These are phyloP conservation scores for Erinaceus europaeus DNA, from an alignment of 2,113 vertebrate genomes.

Conservation along the genomic window DNA sequence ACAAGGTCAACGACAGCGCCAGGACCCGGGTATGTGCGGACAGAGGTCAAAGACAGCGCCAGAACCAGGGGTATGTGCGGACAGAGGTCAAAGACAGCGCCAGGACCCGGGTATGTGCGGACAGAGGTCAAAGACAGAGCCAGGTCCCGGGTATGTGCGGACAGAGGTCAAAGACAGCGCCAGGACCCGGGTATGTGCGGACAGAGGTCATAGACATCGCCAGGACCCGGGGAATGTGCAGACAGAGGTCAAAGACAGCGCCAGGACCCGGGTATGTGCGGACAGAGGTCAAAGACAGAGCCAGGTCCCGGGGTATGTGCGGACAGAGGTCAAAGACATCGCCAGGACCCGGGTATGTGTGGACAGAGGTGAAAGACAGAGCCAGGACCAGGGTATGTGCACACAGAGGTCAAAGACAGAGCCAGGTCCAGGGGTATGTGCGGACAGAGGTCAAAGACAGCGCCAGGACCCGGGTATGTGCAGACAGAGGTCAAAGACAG, in stretches of 20 bases:
- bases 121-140: not conserved
- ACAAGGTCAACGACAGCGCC: constrained; percentile 46
- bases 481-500: constrained; percentile 46
- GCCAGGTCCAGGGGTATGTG: too few relatives aligned
- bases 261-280: not conserved
- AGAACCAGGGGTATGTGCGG: not conserved
- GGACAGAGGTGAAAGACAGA: too few relatives aligned
- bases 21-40: too few relatives aligned
- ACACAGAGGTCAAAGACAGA: constrained; percentile 49
- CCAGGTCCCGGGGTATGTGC: not conserved
- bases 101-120: not conserved
- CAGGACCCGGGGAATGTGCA: not conserved
- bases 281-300: not conserved
- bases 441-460: too few relatives aligned
- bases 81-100: constrained; percentile 48
- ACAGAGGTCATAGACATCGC: not conserved
- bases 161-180: constrained; percentile 48
- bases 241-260: constrained; percentile 48
- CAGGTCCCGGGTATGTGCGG: constrained; percentile 6
- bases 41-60: not conserved
- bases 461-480: not conserved
- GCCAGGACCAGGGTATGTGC: not conserved
- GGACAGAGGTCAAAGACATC: constrained; percentile 49
- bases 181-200: not conserved
- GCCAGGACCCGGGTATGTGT: not conserved